Evolutionary conservation across 2,888 invertebrate genomes (phyloP).

Genomic region (Platerodrilus igneus): DNA sequence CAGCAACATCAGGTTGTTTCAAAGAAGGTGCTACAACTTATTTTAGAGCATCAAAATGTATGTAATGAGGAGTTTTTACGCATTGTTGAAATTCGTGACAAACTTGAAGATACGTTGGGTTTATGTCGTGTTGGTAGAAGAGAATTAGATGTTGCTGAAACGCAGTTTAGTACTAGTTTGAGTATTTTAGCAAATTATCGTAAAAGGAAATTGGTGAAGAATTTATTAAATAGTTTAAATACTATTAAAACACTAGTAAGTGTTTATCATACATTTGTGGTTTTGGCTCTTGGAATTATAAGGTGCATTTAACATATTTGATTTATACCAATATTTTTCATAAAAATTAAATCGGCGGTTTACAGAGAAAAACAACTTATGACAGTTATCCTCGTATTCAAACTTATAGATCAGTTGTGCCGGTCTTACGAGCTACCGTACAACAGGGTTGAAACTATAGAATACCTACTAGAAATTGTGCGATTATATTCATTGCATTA

Average conservation of each 20-base stretch:
- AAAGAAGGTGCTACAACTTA: conserved; percentile 87
- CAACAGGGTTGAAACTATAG: too few relatives aligned
- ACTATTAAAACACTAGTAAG: conserved; percentile 75
- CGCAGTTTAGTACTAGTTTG: conserved; percentile 80
- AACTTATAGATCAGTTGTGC: too few relatives aligned
- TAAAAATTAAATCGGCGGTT: too few relatives aligned
- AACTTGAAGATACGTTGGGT: conserved; percentile 63
- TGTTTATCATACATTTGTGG: conserved; percentile 14
- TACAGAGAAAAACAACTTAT: background rate
- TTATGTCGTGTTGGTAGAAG: conserved; percentile 69
- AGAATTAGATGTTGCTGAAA: conserved; percentile 70
- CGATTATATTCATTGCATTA: too few relatives aligned
- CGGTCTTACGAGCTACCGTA: too few relatives aligned
- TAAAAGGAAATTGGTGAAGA: conserved; percentile 77
- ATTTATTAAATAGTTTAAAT: conserved; percentile 72
- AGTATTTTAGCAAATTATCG: conserved; percentile 88
- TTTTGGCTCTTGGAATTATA: too few relatives aligned
- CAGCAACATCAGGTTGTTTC: conserved; percentile 86
- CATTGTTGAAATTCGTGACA: conserved; percentile 66
- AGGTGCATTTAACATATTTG: background rate
- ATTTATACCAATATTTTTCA: too few relatives aligned
- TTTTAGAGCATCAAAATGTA: conserved; percentile 83
- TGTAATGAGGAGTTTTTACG: conserved; percentile 82
- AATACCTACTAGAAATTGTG: too few relatives aligned
- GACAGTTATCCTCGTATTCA: too few relatives aligned